These are phyloP conservation scores for Poecile montanus DNA, from an alignment of 2,797 vertebrate genomes.

Conservation along the genomic window DNA sequence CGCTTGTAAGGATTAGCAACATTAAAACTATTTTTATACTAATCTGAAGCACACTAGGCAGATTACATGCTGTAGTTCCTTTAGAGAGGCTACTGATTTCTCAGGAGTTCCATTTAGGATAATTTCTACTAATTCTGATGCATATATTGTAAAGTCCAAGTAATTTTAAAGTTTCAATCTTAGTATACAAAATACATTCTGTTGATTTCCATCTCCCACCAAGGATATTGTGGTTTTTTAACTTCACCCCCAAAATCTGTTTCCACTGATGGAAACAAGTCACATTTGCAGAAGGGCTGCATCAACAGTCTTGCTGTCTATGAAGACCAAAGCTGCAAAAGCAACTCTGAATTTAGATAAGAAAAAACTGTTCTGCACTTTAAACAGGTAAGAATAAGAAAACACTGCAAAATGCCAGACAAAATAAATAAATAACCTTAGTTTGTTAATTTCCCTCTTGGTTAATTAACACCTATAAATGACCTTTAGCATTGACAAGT, in stretches of 20 bases:
- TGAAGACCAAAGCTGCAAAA: background rate
- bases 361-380: background rate
- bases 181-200: background rate
- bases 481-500: constrained; percentile 83
- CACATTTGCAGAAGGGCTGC: background rate
- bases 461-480: constrained; percentile 87
- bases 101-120: background rate
- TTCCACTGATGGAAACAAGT: background rate
- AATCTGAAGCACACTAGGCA: background rate
- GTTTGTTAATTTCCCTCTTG: constrained; percentile 86
- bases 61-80: background rate
- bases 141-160: background rate
- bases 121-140: background rate
- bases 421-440: constrained; percentile 72
- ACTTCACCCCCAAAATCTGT: background rate
- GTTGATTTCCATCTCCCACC: background rate
- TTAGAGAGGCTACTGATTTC: background rate
- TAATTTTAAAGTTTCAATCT: background rate
- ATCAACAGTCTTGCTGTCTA: background rate
- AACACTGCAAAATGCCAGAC: constrained; percentile 77
- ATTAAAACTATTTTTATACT: constrained; percentile 23
- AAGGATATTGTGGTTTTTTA: background rate
- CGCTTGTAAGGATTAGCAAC: background rate
- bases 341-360: background rate
- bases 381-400: background rate